Evolutionary conservation across 2,113 vertebrate genomes (phyloP), one percentile per base, ranked within the genome.

Genomic region (Circaetus cinerascens): DNA sequence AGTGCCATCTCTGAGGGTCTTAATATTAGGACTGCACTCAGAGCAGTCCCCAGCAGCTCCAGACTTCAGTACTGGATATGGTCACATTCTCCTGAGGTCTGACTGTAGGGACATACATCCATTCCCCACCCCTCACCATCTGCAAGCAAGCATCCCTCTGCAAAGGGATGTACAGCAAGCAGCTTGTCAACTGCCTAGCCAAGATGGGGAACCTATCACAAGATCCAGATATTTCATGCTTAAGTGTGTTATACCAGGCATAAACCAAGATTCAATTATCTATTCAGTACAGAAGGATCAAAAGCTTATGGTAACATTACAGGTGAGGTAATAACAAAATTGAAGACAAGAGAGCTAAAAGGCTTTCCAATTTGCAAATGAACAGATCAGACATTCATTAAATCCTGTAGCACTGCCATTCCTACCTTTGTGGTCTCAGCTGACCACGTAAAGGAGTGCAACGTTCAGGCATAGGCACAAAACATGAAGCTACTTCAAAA

Each of bases 401-500:
- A 92, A 81, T 67, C 75, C 86, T 46, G 56, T 7, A 88, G 76
- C 20, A 26, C 71, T 66, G 64, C 77, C 86, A 48, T 12, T 46
- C 48, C 76, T 86, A 10, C 55, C 59, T 15, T 16, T 46, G 53
- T 27, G 75, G 45, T 88, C 86, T 88, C 0, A 0, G 86, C 68
- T 96, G 94, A 92, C 89, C 95, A 46, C 0, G 50, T n/a, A 80
- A 87, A 87, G 73, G 29, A 94, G 71, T 10, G n/a, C 7, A 59
- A 71, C 8, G 91, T 71, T 91, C 83, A 71, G 11, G 63, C 41
- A 67, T 11, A 86, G 53, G 67, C 91, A 86, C 53, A 93, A 80
- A 90, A 84, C 67, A 60, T 9, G 43, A 89, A 94, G 72, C 51
- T 81, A 40, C 86, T 87, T 89, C 76, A 77, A 59, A 92, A 48